Conservation (phyloP, 2,888 invertebrate species). For the Molanna angustata region DNA sequence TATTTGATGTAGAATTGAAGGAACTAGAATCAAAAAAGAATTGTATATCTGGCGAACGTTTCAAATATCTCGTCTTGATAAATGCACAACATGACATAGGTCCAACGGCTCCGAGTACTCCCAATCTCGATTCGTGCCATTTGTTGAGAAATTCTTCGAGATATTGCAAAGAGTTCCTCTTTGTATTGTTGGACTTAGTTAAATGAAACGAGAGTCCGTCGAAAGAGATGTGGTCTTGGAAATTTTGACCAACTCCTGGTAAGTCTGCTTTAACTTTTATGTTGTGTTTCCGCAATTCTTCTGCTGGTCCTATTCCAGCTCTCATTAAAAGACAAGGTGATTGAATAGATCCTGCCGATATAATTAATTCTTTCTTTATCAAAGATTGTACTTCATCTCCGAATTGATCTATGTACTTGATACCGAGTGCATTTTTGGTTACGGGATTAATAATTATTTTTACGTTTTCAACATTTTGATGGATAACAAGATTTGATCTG, state of each 20-base stretch:
- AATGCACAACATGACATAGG: slow-evolving; percentile 51
- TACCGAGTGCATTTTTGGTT: slow-evolving; percentile 46
- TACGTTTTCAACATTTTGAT: slow-evolving; percentile 47
- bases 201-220: slow-evolving; percentile 48
- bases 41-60: slow-evolving; percentile 49
- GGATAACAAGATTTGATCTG: slow-evolving; percentile 46
- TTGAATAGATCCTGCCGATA: slow-evolving; percentile 49
- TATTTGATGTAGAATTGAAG: slow-evolving; percentile 40
- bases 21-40: slow-evolving; percentile 35
- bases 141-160: slow-evolving; percentile 40
- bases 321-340: slow-evolving; percentile 48
- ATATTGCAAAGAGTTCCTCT: background rate
- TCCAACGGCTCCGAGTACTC: slow-evolving; percentile 48
- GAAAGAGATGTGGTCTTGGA: slow-evolving; percentile 51
- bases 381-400: slow-evolving; percentile 47
- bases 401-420: slow-evolving; percentile 47
- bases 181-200: slow-evolving; percentile 36
- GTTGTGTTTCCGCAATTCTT: slow-evolving; percentile 45
- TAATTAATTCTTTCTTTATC: slow-evolving; percentile 47
- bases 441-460: slow-evolving; percentile 46
- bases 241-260: slow-evolving; percentile 46
- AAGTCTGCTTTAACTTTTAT: slow-evolving; percentile 43
- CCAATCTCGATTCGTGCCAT: slow-evolving; percentile 48
- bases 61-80: slow-evolving; percentile 48
- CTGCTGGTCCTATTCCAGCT: slow-evolving; percentile 48